Percentiles rank a stretch among this genome's conserved stretches.
Conservation (phyloP, 2,888 invertebrate genomes). For the Pilophorus perplexus region DNA sequence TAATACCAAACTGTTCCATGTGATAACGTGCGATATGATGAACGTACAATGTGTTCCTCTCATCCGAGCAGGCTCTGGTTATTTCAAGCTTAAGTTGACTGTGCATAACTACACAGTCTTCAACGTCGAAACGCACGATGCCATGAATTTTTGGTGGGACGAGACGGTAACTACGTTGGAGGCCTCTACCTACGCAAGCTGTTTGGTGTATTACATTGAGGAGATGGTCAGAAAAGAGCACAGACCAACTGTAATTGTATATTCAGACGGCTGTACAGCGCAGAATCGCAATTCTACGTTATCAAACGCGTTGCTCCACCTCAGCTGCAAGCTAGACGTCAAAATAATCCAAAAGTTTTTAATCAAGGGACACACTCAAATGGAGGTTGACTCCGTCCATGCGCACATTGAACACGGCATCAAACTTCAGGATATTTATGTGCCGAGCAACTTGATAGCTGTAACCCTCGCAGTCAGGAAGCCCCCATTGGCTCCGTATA, state of each 20-base stretch:
- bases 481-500: not conserved
- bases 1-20: not conserved
- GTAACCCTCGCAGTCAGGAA: not conserved
- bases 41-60: not conserved
- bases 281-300: conserved; percentile 29
- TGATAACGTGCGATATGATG: not conserved
- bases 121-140: not conserved
- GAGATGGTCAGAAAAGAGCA: not conserved
- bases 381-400: conserved; percentile 32
- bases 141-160: not conserved
- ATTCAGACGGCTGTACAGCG: conserved; percentile 25
- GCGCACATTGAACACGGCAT: conserved; percentile 1
- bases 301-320: conserved; percentile 28
- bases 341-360: conserved; percentile 29
- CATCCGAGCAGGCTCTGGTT: not conserved
- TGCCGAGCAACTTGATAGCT: not conserved
- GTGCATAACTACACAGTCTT: not conserved
- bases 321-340: conserved; percentile 1
- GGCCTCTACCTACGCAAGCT: not conserved
- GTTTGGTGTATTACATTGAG: not conserved
- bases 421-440: conserved; percentile 2
- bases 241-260: conserved; percentile 9
- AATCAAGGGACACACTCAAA: conserved; percentile 35
- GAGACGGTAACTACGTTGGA: no score
- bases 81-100: not conserved